Conservation (phyloP, 2,888 invertebrate genomes). For the Penaeus monodon region DNA sequence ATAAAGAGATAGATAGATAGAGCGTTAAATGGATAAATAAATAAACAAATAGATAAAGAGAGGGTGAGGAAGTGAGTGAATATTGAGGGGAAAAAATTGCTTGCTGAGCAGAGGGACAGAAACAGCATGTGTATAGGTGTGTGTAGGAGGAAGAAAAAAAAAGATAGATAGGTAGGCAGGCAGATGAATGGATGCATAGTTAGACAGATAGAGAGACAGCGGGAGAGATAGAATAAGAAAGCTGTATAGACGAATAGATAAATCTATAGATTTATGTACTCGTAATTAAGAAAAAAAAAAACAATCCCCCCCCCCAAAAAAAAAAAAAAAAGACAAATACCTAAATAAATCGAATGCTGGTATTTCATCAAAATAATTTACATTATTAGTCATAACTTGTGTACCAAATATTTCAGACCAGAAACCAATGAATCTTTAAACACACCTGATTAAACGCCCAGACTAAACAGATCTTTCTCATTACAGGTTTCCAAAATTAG, state of each 20-base stretch:
- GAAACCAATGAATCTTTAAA: too few relatives aligned
- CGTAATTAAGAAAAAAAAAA: too few relatives aligned
- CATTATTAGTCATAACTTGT: too few relatives aligned
- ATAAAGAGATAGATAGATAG: not conserved
- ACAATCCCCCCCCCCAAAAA: too few relatives aligned
- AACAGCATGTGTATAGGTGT: not conserved
- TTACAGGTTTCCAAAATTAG: too few relatives aligned
- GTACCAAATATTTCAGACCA: too few relatives aligned
- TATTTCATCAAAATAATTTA: too few relatives aligned
- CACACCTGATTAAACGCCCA: too few relatives aligned
- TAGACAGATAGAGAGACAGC: not conserved
- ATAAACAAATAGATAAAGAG: not conserved
- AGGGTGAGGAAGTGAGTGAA: not conserved
- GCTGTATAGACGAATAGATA: not conserved
- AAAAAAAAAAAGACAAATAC: too few relatives aligned
- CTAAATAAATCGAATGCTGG: too few relatives aligned
- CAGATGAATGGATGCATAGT: not conserved
- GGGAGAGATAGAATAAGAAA: not conserved
- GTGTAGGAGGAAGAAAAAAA: slow-evolving; percentile 5
- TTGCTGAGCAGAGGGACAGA: not conserved
- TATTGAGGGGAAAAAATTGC: not conserved
- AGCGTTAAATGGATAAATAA: not conserved
- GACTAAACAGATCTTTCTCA: too few relatives aligned
- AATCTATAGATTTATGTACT: too few relatives aligned
- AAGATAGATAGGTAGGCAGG: not conserved